Evolutionary conservation across 2,797 vertebrate genomes (phyloP), one percentile per base, ranked within the genome.

Genomic region (Muraenolepis orangiensis): DNA sequence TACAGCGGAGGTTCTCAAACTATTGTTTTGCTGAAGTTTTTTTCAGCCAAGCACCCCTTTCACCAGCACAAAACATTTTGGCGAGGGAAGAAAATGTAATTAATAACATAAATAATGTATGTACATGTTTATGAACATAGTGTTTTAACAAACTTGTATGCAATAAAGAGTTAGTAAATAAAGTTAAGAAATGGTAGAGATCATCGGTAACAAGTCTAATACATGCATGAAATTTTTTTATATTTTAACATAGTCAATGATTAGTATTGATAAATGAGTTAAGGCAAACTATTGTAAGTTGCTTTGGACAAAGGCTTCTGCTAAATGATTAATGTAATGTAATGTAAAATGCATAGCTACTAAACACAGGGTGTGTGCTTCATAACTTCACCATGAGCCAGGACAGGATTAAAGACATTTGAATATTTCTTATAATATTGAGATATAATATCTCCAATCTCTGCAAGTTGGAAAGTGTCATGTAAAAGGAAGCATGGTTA

Each of bases 351-450:
- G n/a, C n/a, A 8, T 18, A 18, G 2, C 23, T 12, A 28, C 57
- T 23, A 23, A 64, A 61, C 51, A 26, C n/a, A 23, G 51, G 26
- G 51, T 2, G 10, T 23, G n/a, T 61, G 20, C 23, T 12, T 64
- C 57, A 64, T 64, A 26, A 61, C n/a, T n/a, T n/a, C n/a, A n/a
- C 51, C 51, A 61, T 26, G n/a, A 61, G 57, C 57, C 57, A 64
- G 23, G 23, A 28, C 1, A 61, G 23, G 57, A 10, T 26, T 57
- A 20, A 23, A 57, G 20, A 57, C 6, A 64, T 12, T 12, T 12
- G 51, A n/a, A n/a, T 51, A 51, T 57, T 6, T 57, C 51, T 23
- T 57, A n/a, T n/a, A n/a, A n/a, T n/a, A n/a, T n/a, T n/a, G n/a
- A n/a, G n/a, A n/a, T n/a, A n/a, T n/a, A n/a, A n/a, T n/a, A n/a